Base-by-base conservation (phyloP, 1,140 invertebrate species). In the Eriocheir sinensis region DNA sequence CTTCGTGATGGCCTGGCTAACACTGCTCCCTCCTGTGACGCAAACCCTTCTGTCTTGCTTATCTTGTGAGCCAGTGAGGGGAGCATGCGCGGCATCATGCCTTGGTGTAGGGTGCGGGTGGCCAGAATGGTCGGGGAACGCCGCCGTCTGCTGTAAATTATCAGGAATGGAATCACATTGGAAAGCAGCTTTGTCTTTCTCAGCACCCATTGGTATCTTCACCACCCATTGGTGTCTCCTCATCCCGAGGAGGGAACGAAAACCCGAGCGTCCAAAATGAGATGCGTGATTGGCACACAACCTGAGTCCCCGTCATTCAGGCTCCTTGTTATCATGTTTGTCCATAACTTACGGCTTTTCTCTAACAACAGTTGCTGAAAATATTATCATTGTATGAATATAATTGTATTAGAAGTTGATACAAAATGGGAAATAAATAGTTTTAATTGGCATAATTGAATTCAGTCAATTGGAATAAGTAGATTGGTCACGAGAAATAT, bases 351-450 rank as follows among this genome's bases (percentile, higher is more conserved):
- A 72, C n/a, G 17, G 60, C 27, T 72, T 72, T 72, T 72, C 27
- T n/a, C 8, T 72, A 72, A 72, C 21, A n/a, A 4, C 4, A 72
- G n/a, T 72, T 72, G n/a, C 60, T n/a, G n/a, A n/a, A 72, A 27
- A 72, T 72, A n/a, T 72, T 72, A 1, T n/a, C n/a, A 72, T 72
- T 79, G 72, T 91, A 72, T 91, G 30, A 32, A 90, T 90, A 90
- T 60, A 90, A 30, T 53, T 30, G 30, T 48, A 89, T 89, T 44
- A 30, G 48, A 17, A 44, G 30, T 30, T 83, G 80, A 32, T 6
- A 8, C 4, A 32, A 36, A 8, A 83, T 83, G 34, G 4, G 4
- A 8, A 83, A 8, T 4, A 83, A 83, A 27, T 27, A 8, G 4
- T 72, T 21, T 72, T 72, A 27, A 72, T n/a, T 27, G 60, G 27